Conservation (phyloP, 1,140 invertebrate species). For the Calosoma granatense region DNA sequence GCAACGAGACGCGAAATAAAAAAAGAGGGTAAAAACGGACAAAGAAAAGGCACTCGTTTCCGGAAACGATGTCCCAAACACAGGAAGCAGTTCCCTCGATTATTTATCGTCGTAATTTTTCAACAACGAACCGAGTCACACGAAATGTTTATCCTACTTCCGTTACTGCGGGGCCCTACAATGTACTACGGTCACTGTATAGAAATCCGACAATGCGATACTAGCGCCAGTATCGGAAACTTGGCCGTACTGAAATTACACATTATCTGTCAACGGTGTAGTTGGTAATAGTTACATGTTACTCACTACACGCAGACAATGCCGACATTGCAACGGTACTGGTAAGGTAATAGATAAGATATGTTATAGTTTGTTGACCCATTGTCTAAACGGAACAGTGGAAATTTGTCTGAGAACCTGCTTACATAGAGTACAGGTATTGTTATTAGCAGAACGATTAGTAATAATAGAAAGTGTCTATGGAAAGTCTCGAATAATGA, state of each 20-base stretch:
- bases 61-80: constrained; percentile 8
- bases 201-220: too few relatives aligned
- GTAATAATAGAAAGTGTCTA: neutral
- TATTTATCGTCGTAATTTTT: constrained; percentile 8
- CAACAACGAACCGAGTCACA: neutral
- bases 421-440: neutral
- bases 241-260: too few relatives aligned
- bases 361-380: constrained; percentile 8
- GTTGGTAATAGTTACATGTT: too few relatives aligned
- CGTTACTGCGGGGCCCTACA: neutral
- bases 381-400: neutral
- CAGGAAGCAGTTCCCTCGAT: constrained; percentile 4
- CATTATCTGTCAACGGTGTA: too few relatives aligned
- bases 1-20: neutral
- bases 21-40: constrained; percentile 6
- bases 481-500: too few relatives aligned
- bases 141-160: constrained; percentile 1
- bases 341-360: neutral
- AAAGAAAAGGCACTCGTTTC: neutral
- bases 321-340: neutral
- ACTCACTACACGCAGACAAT: neutral
- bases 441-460: neutral
- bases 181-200: too few relatives aligned
- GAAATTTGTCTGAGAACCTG: neutral
- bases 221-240: too few relatives aligned